A percentile compares a stretch with the other conserved stretches of the same genome.
phyloP scores from a whole-genome alignment of 2,797 vertebrate genomes.

The Bradypodion pumilum region DNA sequence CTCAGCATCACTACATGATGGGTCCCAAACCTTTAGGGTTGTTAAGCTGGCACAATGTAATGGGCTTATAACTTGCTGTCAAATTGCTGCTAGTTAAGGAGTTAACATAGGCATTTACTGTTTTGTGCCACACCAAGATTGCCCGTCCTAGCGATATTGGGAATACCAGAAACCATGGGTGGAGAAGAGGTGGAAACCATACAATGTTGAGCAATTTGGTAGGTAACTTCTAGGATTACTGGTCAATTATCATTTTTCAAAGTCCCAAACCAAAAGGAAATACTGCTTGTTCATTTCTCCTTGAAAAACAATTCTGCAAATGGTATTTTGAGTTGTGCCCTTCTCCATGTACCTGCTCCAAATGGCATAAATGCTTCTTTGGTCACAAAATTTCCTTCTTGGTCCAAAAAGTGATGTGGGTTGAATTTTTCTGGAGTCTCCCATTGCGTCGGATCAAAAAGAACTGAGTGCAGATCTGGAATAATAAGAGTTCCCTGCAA shows the following conservation, averaged over 20 bases:
- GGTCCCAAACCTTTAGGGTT: too few species aligned
- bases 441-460: background rate
- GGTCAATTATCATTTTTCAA: background rate
- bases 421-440: background rate
- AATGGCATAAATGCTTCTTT: background rate
- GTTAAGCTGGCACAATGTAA: too few species aligned
- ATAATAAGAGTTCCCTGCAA: background rate
- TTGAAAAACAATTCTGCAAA: background rate
- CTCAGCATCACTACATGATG: too few species aligned
- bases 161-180: background rate
- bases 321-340: background rate
- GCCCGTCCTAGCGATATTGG: background rate
- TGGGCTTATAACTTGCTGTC: too few species aligned
- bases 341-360: background rate
- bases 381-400: background rate
- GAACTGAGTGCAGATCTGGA: background rate
- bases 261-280: background rate
- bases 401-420: background rate
- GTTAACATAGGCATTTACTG: too few species aligned
- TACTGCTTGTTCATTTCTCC: background rate
- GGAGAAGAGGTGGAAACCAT: background rate
- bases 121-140: too few species aligned
- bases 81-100: too few species aligned
- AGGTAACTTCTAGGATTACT: background rate
- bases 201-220: background rate